Base-by-base conservation (phyloP, 2,888 invertebrate species). In the Rugalucina vietnamica region DNA sequence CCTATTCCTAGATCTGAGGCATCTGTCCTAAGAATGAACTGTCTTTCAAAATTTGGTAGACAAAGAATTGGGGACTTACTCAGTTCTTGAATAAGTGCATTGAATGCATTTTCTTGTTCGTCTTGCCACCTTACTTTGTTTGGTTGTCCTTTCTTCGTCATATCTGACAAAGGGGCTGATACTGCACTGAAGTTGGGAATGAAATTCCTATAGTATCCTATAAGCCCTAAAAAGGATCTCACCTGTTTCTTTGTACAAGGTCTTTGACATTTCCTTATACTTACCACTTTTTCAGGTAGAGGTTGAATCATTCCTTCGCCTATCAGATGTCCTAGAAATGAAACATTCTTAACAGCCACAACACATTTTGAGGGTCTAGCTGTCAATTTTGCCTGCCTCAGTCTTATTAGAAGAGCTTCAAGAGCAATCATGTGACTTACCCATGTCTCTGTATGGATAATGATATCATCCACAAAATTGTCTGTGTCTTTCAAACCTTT, bases 1-100 rank as follows among this genome's bases (percentile, higher is more conserved):
- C n/a, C n/a, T n/a, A n/a, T n/a, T n/a, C 90, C 92, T 10, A 74
- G 71, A 14, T 79, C 81, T 24, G 89, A 89, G 0, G 91, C 92
- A 79, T 93, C 91, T 12, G 88, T 89, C 39, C 80, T 74, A 3
- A 92, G 81, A 18, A 89, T 82, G 49, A 89, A 89, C 4, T 82
- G 74, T 37, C 80, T 34, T 8, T 32, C 18, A 18, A 88, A 84
- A 71, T 90, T 83, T 32, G 91, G 91, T 27, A 88, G 69, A 69
- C 71, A 82, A 49, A 90, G 49, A n/a, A 91, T 76, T 21, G 91
- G 89, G 12, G 27, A 57, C 2, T 27, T 60, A 8, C 54, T 71
- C n/a, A 91, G 57, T 27, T 43, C 27, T 12, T 65, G 24, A 57
- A 83, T 90, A 50, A 90, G 57, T 1, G 54, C 37, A 0, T 78